Evolutionary conservation across 2,797 vertebrate species (phyloP).

Genomic region (Gymnoscopelus microlampas): DNA sequence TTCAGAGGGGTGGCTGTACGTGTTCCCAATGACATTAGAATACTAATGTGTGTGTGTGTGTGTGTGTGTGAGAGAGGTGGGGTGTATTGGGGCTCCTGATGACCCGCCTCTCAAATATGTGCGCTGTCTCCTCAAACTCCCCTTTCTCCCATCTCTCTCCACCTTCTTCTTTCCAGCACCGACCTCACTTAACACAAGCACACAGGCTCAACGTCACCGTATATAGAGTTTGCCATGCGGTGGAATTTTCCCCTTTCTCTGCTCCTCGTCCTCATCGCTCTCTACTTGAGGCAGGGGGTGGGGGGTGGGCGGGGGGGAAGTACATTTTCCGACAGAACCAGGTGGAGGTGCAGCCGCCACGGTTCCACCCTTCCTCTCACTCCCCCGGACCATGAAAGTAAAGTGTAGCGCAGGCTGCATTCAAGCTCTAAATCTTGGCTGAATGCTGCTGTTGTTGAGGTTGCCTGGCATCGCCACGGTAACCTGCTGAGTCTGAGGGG

Average conservation of each 20-base stretch:
- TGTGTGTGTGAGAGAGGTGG: neutral
- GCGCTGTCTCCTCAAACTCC: constrained; percentile 49
- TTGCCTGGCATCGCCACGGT: constrained; percentile 65
- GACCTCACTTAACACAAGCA: constrained; percentile 23
- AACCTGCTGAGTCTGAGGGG: constrained; percentile 69
- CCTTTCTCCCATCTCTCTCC: constrained; percentile 4
- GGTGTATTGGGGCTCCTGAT: constrained; percentile 41
- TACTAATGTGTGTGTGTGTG: constrained; percentile 42
- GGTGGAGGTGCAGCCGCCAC: constrained; percentile 49
- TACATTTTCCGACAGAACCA: constrained; percentile 47
- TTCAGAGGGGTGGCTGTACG: constrained; percentile 49
- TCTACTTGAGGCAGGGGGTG: neutral
- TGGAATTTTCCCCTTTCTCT: constrained; percentile 24
- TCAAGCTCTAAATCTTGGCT: constrained; percentile 72
- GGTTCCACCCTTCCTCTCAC: constrained; percentile 14
- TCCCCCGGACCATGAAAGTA: constrained; percentile 42
- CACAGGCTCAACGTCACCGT: neutral
- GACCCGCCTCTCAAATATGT: constrained; percentile 65
- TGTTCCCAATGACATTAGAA: constrained; percentile 68
- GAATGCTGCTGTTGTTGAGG: constrained; percentile 74
- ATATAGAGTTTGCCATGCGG: neutral
- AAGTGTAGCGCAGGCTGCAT: constrained; percentile 46
- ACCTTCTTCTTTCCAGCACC: constrained; percentile 14
- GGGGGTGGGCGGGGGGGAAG: neutral
- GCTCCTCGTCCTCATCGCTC: neutral